phyloP scores from a whole-genome alignment of 2,888 invertebrate genomes.

The Sarcophaga variegata region DNA sequence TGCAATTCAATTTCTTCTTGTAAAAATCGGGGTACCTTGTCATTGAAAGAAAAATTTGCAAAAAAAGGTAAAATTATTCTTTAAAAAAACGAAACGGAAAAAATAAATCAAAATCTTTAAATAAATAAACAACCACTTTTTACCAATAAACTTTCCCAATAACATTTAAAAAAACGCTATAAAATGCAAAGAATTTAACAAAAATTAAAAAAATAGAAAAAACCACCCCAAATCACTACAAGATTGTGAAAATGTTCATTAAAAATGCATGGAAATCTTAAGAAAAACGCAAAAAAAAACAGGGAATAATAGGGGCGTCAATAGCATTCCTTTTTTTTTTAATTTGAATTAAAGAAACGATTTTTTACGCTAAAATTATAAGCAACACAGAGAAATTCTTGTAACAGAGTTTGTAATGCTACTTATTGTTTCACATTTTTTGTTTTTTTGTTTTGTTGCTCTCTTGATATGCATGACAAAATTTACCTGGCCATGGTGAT shows the following conservation, averaged over 20 bases:
- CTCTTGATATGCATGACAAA: constrained; percentile 51
- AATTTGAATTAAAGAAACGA: neutral
- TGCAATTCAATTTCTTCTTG: neutral
- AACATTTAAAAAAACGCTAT: constrained; percentile 27
- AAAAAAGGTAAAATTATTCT: neutral
- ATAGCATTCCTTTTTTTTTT: neutral
- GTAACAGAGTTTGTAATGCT: no score
- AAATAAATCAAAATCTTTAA: constrained; percentile 27
- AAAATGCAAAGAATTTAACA: constrained; percentile 35
- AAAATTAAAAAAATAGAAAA: neutral
- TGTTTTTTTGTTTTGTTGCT: neutral
- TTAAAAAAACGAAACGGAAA: constrained; percentile 32
- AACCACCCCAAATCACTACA: constrained; percentile 32
- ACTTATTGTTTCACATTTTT: constrained; percentile 1
- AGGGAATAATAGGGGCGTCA: constrained; percentile 35
- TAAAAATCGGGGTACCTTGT: no score
- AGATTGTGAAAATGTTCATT: constrained; percentile 11
- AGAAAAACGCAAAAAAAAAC: neutral
- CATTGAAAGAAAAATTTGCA: neutral
- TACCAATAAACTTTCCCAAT: neutral
- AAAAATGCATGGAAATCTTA: constrained; percentile 1
- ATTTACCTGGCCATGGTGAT: constrained; percentile 39
- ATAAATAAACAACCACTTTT: constrained; percentile 48
- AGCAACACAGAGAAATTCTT: neutral
- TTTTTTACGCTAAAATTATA: constrained; percentile 3